A percentile compares a stretch with the other conserved stretches of the same genome.
phyloP scores from a whole-genome alignment of 2,888 invertebrate species.

The Saturnia pavonia region DNA sequence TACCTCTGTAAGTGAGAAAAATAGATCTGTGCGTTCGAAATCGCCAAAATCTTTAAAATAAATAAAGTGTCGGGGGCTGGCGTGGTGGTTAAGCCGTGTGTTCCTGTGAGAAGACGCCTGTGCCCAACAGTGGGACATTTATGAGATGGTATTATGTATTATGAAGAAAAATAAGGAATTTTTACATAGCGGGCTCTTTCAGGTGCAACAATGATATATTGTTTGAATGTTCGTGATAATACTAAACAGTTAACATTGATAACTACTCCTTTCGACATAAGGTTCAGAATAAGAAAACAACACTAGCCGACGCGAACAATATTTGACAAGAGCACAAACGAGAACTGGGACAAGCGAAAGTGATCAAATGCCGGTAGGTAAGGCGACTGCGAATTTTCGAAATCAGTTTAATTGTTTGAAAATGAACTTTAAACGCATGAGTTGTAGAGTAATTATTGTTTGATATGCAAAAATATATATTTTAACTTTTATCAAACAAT shows the following conservation, averaged over 20 bases:
- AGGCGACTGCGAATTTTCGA: slow-evolving; percentile 16
- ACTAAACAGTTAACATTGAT: slow-evolving; percentile 5
- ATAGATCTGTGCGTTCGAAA: too few species aligned
- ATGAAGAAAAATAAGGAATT: not conserved
- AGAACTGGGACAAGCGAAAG: slow-evolving; percentile 59
- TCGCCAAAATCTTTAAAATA: too few species aligned
- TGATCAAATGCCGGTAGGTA: slow-evolving; percentile 38
- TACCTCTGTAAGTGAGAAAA: too few species aligned
- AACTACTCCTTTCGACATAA: slow-evolving; percentile 24
- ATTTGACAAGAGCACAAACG: slow-evolving; percentile 42
- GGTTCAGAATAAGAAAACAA: slow-evolving; percentile 20
- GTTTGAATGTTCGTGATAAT: slow-evolving; percentile 1
- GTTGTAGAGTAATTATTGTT: not conserved
- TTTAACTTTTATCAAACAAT: not conserved
- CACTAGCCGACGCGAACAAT: slow-evolving; percentile 26
- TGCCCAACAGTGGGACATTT: too few species aligned
- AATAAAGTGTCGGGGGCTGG: too few species aligned
- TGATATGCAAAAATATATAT: not conserved
- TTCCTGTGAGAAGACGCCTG: too few species aligned
- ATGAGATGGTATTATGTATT: too few species aligned
- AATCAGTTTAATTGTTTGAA: slow-evolving; percentile 15
- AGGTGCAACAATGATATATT: not conserved
- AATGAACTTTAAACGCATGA: slow-evolving; percentile 2
- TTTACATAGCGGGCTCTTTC: not conserved
- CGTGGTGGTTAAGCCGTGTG: not conserved